These are phyloP conservation scores for Drosophila fulvimacula DNA, from an alignment of 2,888 invertebrate genomes.

Conservation along the genomic window DNA sequence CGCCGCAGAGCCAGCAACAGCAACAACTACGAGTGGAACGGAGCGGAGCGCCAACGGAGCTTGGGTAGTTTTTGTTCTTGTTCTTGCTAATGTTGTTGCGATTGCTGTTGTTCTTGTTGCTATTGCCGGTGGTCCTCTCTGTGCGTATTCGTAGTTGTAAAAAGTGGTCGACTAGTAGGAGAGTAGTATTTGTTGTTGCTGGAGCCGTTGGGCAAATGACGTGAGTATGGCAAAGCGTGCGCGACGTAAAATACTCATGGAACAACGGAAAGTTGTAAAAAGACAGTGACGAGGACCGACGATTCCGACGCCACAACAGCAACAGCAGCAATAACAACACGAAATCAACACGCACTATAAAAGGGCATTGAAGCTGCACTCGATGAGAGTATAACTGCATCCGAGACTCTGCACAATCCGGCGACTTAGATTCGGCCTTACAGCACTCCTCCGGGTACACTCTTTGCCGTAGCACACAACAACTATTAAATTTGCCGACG, in stretches of 20 bases:
- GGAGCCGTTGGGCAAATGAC: constrained; percentile 63
- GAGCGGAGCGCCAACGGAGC: constrained; percentile 34
- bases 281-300: constrained; percentile 53
- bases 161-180: constrained; percentile 47
- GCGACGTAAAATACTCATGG: constrained; percentile 59
- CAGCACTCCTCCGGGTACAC: constrained; percentile 9
- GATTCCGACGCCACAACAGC: constrained; percentile 46
- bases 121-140: constrained; percentile 54
- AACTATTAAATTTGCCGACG: constrained; percentile 37
- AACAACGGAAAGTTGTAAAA: constrained; percentile 64
- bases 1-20: constrained; percentile 58
- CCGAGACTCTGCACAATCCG: constrained; percentile 22
- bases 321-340: constrained; percentile 34
- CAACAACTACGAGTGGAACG: constrained; percentile 34
- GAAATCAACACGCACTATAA: constrained; percentile 49
- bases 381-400: constrained; percentile 55
- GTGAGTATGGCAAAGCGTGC: constrained; percentile 64
- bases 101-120: constrained; percentile 16
- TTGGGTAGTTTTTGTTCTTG: constrained; percentile 50
- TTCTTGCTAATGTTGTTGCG: constrained; percentile 25
- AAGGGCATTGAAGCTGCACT: constrained; percentile 47
- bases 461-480: background rate
- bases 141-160: constrained; percentile 65
- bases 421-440: constrained; percentile 11
- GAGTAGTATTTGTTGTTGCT: constrained; percentile 47